These are phyloP conservation scores for Acanthis flammea DNA, from an alignment of 2,797 vertebrate species.

Conservation along the genomic window DNA sequence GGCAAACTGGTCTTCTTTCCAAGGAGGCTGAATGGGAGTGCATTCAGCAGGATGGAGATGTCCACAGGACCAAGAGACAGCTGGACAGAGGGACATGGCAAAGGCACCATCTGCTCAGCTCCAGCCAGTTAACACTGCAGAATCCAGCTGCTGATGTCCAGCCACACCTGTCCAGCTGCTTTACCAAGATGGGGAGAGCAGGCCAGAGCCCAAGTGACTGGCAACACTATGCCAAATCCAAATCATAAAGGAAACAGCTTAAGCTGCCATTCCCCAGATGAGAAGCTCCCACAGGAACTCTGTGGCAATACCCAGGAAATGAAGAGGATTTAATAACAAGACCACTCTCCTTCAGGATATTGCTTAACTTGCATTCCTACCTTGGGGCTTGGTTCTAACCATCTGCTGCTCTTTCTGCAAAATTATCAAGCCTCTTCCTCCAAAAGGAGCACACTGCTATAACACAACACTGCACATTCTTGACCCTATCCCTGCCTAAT, in stretches of 20 bases:
- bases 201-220: neutral
- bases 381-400: neutral
- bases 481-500: neutral
- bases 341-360: slow-evolving; percentile 27
- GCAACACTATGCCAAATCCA: neutral
- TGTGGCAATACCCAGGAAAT: neutral
- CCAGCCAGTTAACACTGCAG: neutral
- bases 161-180: neutral
- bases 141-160: neutral
- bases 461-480: neutral
- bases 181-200: neutral
- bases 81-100: fast-evolving
- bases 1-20: neutral
- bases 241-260: neutral
- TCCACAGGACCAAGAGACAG: neutral
- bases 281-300: neutral
- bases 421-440: neutral
- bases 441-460: neutral
- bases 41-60: neutral
- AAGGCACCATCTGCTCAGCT: neutral
- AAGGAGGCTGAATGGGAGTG: neutral
- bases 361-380: slow-evolving; percentile 9
- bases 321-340: neutral
- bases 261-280: neutral
- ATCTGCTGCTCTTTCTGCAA: neutral